These are phyloP conservation scores for Drosophila sechellia DNA, from an alignment of 1,140 invertebrate species.

Conservation along the genomic window DNA sequence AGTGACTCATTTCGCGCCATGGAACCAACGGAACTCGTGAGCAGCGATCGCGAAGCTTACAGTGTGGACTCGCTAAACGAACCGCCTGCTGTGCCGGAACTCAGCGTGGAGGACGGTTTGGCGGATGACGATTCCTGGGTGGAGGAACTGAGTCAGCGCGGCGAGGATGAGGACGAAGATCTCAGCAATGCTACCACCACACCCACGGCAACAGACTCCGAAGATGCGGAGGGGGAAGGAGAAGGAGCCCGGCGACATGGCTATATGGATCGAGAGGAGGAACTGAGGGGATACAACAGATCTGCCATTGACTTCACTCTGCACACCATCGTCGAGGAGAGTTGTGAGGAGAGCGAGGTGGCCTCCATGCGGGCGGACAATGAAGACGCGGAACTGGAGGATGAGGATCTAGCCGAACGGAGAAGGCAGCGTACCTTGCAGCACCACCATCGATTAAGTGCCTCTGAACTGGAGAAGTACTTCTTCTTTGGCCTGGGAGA, in stretches of 20 bases:
- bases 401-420: slow-evolving; percentile 52
- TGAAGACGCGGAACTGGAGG: slow-evolving; percentile 56
- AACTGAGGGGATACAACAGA: slow-evolving; percentile 91
- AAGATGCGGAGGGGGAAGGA: slow-evolving; percentile 68
- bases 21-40: slow-evolving; percentile 31
- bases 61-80: slow-evolving; percentile 71
- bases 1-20: slow-evolving; percentile 58
- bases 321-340: slow-evolving; percentile 97
- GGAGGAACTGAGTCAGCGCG: slow-evolving; percentile 91
- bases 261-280: slow-evolving; percentile 90
- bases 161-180: slow-evolving; percentile 88
- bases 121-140: slow-evolving; percentile 95
- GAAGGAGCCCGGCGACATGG: slow-evolving; percentile 75
- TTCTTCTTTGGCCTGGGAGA: slow-evolving; percentile 94
- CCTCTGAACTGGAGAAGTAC: slow-evolving; percentile 95
- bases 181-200: slow-evolving; percentile 85
- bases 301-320: slow-evolving; percentile 94
- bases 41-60: slow-evolving; percentile 69
- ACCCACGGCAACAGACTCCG: slow-evolving; percentile 86
- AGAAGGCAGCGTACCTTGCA: slow-evolving; percentile 78
- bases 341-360: slow-evolving; percentile 95
- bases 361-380: slow-evolving; percentile 85
- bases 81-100: slow-evolving; percentile 17
- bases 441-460: slow-evolving; percentile 87
- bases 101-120: slow-evolving; percentile 90